Evolutionary conservation across 2,888 invertebrate genomes (phyloP), one percentile per base, ranked within the genome.

Genomic region (Drosophila emarginata): DNA sequence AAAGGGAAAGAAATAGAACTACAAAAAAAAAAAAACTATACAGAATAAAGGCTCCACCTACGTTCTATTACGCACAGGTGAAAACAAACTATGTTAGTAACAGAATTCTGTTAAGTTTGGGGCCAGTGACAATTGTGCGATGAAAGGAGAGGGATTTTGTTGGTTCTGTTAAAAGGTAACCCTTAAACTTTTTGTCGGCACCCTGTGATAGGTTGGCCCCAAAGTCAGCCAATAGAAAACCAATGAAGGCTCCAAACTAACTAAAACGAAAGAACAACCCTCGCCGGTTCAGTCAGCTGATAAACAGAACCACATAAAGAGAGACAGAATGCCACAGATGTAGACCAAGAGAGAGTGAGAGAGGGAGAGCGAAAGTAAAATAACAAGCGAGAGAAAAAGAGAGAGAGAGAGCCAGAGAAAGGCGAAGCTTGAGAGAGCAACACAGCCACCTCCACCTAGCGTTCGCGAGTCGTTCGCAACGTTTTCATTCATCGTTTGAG

Each of bases 191-290:
- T 52, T 50, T 23, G 70, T 54, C 67, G 74, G 85, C 87, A 87
- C 87, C 45, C 83, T 83, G 87, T 87, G 87, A 83, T 87, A 87
- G 87, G 83, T 45, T 84, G 81, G 87, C 84, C 77, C 68, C 60
- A 15, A 39, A 61, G 72, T 67, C 72, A 66, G 78, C 83, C 83
- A 84, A 84, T 84, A 71, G 73, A 77, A 83, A 72, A 65, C 65
- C 58, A 73, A 72, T 73, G 74, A 77, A 58, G 71, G 53, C 53
- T 52, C 53, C 61, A 64, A 61, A 53, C 70, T 70, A 67, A 76
- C 88, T 83, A 87, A 78, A 87, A 78, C 83, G 65, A 60, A 72
- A 83, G 74, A 83, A 76, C 82, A 78, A 80, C 80, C 87, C 81
- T 80, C 75, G 77, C 69, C 7, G 57, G 39, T 36, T 50, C 57